Evolutionary conservation across 2,113 vertebrate species (phyloP).

Genomic region (Myanophis thanlyinensis): DNA sequence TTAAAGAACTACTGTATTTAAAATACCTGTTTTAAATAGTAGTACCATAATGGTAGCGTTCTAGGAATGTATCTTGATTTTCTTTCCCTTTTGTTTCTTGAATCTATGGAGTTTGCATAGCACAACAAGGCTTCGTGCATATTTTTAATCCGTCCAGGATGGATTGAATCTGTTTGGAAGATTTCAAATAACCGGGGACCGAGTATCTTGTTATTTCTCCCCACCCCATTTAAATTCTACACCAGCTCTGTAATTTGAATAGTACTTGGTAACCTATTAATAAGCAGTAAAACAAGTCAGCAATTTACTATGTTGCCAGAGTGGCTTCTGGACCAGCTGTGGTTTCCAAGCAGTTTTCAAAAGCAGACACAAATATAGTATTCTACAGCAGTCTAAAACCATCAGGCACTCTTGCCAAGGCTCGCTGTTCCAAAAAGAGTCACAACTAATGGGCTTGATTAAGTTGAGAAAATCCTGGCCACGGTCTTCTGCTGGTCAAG

Average conservation of each 20-base stretch:
- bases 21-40: conserved; percentile 71
- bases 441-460: not conserved
- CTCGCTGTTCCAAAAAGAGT: not conserved
- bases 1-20: not conserved
- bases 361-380: not conserved
- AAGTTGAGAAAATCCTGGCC: not conserved
- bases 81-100: conserved; percentile 16
- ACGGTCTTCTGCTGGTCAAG: not conserved
- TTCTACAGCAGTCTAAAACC: not conserved
- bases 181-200: not conserved
- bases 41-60: not conserved
- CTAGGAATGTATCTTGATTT: not conserved
- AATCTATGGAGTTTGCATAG: not conserved
- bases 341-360: not conserved
- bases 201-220: not conserved
- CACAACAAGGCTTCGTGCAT: conserved; percentile 70
- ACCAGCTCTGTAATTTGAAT: not conserved
- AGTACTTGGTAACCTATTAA: not conserved
- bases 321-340: not conserved
- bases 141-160: not conserved
- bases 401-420: not conserved
- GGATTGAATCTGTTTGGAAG: not conserved
- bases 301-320: not conserved
- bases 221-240: not conserved
- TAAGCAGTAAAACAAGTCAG: not conserved